phyloP scores from a whole-genome alignment of 2,888 invertebrate species.

The Leucozona laternaria region DNA sequence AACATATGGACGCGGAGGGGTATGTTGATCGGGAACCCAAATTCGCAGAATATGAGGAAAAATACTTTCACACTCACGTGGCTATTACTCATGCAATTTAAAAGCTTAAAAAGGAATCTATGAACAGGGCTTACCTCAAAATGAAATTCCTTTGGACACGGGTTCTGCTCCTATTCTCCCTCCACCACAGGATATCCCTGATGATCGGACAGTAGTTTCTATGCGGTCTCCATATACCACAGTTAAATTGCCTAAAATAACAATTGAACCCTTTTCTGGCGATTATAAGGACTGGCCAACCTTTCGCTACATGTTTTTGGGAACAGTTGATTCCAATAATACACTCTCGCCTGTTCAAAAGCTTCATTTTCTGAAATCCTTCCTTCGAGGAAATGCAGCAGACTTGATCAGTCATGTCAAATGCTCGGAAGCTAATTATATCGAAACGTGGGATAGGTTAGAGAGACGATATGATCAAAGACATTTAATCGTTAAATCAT shows the following conservation, averaged over 20 bases:
- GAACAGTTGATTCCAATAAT: too few species aligned
- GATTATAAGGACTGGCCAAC: not conserved
- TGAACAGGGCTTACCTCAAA: too few species aligned
- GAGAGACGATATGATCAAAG: not conserved
- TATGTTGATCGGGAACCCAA: too few species aligned
- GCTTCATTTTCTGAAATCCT: not conserved
- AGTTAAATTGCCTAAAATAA: not conserved
- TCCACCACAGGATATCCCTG: too few species aligned
- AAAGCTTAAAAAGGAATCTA: too few species aligned
- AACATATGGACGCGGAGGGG: too few species aligned
- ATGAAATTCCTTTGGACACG: too few species aligned
- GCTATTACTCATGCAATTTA: too few species aligned
- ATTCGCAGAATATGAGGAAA: too few species aligned
- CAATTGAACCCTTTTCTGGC: not conserved
- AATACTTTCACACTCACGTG: too few species aligned
- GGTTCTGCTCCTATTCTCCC: too few species aligned
- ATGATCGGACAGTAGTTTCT: too few species aligned
- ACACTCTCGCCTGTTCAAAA: not conserved
- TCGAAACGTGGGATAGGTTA: constrained; percentile 4
- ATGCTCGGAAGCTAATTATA: not conserved
- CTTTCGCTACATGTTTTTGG: not conserved
- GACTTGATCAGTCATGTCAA: constrained; percentile 1
- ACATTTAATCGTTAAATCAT: constrained; percentile 2
- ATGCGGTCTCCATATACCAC: not conserved
- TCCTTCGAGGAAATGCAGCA: not conserved